Conservation (phyloP, 2,797 vertebrate genomes). For the Sarcoramphus papa region DNA sequence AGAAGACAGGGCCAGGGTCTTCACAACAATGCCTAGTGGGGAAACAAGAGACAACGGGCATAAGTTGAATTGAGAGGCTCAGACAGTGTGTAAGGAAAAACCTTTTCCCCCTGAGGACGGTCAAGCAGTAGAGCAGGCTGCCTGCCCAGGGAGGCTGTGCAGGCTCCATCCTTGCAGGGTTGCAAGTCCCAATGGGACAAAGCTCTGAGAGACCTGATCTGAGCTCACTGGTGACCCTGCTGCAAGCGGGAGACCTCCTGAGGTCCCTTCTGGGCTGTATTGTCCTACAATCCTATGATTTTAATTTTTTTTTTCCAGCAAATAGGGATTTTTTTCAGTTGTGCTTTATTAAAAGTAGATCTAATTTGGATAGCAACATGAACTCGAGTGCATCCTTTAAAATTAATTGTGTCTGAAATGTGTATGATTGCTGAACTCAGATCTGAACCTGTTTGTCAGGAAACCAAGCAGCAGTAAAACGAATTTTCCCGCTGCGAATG, state of each 20-base stretch:
- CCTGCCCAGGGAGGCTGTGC: not conserved
- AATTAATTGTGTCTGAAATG: not conserved
- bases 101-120: not conserved
- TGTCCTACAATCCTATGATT: not conserved
- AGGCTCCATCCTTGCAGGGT: not conserved
- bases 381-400: not conserved
- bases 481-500: not conserved
- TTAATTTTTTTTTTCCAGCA: not conserved
- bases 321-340: not conserved
- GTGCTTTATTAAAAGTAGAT: not conserved
- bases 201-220: not conserved
- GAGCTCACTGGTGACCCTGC: not conserved
- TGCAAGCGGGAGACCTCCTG: not conserved
- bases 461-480: not conserved
- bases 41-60: fast-evolving
- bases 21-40: not conserved
- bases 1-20: not conserved
- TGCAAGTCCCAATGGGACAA: not conserved
- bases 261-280: not conserved
- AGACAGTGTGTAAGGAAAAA: fast-evolving
- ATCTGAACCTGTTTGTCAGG: not conserved
- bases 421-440: not conserved
- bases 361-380: not conserved
- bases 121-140: too few species aligned
- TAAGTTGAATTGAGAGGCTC: not conserved